Base-by-base conservation (phyloP, 2,113 vertebrate genomes). In the Gallinago media region DNA sequence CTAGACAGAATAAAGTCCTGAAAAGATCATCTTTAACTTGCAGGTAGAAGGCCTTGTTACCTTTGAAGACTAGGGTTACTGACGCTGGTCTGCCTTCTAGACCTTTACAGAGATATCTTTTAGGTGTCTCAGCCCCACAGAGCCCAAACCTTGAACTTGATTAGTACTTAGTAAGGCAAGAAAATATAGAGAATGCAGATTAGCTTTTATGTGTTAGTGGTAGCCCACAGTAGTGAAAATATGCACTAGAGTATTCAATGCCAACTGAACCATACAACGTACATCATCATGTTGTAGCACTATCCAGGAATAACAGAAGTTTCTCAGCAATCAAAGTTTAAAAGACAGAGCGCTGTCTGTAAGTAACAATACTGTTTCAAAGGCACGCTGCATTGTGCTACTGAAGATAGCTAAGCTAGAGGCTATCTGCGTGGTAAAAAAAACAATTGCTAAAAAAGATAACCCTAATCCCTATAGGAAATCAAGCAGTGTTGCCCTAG, bases 191-290 rank as follows among this genome's bases (percentile, higher is more conserved):
- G 46, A 76, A 66, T 32, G 8, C 20, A 58, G 26, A 62, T n/a
- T 12, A 87, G 12, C 26, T 58, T 67, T 74, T 20, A 27, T 6
- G 2, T 46, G 12, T 50, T 42, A 65, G 67, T 9, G 89, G 49
- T 1, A 32, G n/a, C 26, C 32, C 32, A 16, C 1, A 0, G 46
- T 0, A 65, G 8, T 20, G 34, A 72, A 82, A 94, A 31, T 77
- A 8, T 15, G 34, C 34, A 34, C 13, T 29, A 21, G 29, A 65
- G 13, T 54, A 89, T 74, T 44, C 29, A 21, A 14, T 32, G 31
- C 27, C 44, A 88, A 40, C 9, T 29, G 25, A 22, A 54, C 27
- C 0, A 0, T 32, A 68, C 8, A 0, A 49, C 5, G 11, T 22
- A 44, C 16, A 25, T 17, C 40, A 21, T n/a, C 22, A 18, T 29